A percentile compares a stretch with the other conserved stretches of the same genome.
Conservation (phyloP, 2,797 vertebrate genomes). For the Epinephelus awoara region DNA sequence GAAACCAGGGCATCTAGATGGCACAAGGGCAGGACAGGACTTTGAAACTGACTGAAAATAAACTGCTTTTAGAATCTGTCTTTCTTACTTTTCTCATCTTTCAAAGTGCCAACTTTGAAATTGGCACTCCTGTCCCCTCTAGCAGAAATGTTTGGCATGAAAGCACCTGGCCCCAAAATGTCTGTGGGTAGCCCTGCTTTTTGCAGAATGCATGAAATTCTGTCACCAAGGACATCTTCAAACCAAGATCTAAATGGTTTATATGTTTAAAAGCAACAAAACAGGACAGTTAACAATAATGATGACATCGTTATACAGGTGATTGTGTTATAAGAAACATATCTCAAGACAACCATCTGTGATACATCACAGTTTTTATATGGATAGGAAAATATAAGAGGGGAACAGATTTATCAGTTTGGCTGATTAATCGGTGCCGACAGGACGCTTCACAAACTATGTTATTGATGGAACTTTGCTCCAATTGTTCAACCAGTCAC, state of each 20-base stretch:
- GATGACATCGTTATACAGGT: neutral
- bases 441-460: too few relatives aligned
- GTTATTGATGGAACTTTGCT: too few relatives aligned
- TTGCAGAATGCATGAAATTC: slow-evolving; percentile 10
- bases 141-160: slow-evolving; percentile 22
- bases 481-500: too few relatives aligned
- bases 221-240: slow-evolving; percentile 1
- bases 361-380: neutral
- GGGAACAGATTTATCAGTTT: too few relatives aligned
- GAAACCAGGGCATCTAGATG: neutral
- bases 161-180: slow-evolving; percentile 4
- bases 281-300: neutral
- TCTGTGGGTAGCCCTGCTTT: neutral
- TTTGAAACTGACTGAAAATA: slow-evolving; percentile 12
- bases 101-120: slow-evolving; percentile 25
- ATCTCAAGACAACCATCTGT: neutral
- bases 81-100: slow-evolving; percentile 7
- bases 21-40: neutral
- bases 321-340: neutral
- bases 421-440: too few relatives aligned
- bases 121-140: neutral
- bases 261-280: neutral
- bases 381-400: neutral
- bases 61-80: neutral
- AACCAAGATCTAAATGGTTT: neutral